These are phyloP conservation scores for Drosophila parthenogenetica DNA, from an alignment of 2,888 invertebrate species.

Conservation along the genomic window DNA sequence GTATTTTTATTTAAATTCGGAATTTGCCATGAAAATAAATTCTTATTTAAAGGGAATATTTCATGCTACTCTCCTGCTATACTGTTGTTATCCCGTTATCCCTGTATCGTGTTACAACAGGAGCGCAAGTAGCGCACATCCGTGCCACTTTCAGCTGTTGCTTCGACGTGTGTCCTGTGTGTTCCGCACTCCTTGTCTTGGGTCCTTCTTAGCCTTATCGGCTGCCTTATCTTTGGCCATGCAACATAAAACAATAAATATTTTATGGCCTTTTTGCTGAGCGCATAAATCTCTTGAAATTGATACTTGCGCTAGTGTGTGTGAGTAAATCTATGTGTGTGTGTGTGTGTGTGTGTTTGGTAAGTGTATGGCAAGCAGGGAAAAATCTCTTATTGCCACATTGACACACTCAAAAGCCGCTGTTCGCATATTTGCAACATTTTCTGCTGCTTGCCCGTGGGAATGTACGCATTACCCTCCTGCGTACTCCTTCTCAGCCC, in stretches of 20 bases:
- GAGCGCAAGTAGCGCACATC: constrained; percentile 10
- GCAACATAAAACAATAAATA: constrained; percentile 75
- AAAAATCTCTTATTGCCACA: constrained; percentile 37
- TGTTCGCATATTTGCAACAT: constrained; percentile 40
- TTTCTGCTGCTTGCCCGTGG: constrained; percentile 25
- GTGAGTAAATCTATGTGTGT: constrained; percentile 3
- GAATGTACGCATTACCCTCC: constrained; percentile 29
- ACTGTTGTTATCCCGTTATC: constrained; percentile 24
- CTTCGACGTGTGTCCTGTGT: constrained; percentile 9
- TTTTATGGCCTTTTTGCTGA: constrained; percentile 72
- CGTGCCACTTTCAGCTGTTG: constrained; percentile 45
- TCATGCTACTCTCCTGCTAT: constrained; percentile 36
- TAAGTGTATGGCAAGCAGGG: constrained; percentile 7
- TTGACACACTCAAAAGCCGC: constrained; percentile 44
- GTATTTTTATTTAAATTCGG: constrained; percentile 39
- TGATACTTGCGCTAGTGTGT: constrained; percentile 55
- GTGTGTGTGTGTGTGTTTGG: constrained; percentile 12
- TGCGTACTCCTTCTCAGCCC: background rate
- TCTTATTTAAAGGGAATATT: constrained; percentile 63
- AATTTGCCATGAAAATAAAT: constrained; percentile 57
- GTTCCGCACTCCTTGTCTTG: background rate
- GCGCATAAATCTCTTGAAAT: constrained; percentile 74
- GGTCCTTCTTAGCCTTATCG: constrained; percentile 37
- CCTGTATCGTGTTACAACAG: constrained; percentile 44
- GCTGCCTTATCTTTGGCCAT: constrained; percentile 67